Percentiles rank a stretch among this genome's conserved stretches.
These are phyloP conservation scores for Chymomyza procnemis DNA, from an alignment of 2,888 invertebrate species.

Conservation along the genomic window DNA sequence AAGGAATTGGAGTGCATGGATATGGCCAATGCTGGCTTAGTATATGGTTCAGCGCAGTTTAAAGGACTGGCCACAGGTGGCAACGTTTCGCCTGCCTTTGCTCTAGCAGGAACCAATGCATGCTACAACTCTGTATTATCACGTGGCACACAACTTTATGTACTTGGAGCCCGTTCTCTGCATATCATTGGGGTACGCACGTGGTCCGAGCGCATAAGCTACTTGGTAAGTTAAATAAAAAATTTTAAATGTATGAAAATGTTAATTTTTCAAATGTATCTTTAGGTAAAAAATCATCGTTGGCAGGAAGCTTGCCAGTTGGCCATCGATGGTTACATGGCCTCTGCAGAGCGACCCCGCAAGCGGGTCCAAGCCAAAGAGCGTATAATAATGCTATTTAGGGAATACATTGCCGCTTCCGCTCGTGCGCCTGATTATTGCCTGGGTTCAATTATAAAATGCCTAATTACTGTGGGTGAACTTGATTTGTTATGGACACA, in stretches of 20 bases:
- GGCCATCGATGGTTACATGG: conserved; percentile 79
- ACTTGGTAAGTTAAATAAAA: conserved; percentile 79
- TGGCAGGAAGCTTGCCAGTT: conserved; percentile 82
- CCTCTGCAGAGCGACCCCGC: conserved; percentile 76
- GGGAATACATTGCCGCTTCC: conserved; percentile 78
- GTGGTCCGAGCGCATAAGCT: conserved; percentile 84
- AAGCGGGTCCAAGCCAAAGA: conserved; percentile 78
- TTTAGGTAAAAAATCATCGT: conserved; percentile 79
- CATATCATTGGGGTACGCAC: conserved; percentile 82
- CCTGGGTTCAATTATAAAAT: conserved; percentile 76
- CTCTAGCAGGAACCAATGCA: conserved; percentile 81
- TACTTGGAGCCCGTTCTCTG: conserved; percentile 84
- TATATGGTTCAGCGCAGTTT: conserved; percentile 91
- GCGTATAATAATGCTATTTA: conserved; percentile 78
- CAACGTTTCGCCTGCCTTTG: conserved; percentile 86
- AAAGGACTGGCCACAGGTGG: conserved; percentile 97
- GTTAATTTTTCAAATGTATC: too few species aligned
- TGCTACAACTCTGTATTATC: conserved; percentile 86
- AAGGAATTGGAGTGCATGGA: conserved; percentile 91
- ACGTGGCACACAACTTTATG: conserved; percentile 83
- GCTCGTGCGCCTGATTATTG: conserved; percentile 77
- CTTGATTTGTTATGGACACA: conserved; percentile 82
- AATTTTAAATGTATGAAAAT: neutral
- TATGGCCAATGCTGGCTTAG: conserved; percentile 87
- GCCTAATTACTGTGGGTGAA: conserved; percentile 76